phyloP scores from a whole-genome alignment of 2,888 invertebrate genomes.

The Anarsia innoxiella region DNA sequence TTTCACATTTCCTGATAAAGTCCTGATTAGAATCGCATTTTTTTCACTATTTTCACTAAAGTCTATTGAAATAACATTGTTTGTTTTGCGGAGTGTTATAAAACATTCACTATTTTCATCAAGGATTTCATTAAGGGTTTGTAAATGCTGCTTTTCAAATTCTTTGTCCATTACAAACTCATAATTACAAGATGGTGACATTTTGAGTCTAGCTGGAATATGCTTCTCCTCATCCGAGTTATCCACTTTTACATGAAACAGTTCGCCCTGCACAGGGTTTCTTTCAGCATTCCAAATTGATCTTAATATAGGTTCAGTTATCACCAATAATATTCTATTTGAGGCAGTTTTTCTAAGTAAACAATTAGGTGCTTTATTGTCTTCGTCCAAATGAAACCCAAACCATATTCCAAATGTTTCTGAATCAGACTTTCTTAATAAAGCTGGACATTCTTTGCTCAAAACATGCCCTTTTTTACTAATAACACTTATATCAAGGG shows the following conservation, averaged over 20 bases:
- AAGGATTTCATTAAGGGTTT: slow-evolving; percentile 27
- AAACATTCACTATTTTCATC: slow-evolving; percentile 25
- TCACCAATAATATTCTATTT: slow-evolving; percentile 24
- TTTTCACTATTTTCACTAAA: slow-evolving; percentile 24
- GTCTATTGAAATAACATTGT: slow-evolving; percentile 34
- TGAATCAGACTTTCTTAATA: slow-evolving; percentile 23
- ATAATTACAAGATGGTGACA: slow-evolving; percentile 40
- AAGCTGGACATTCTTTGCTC: slow-evolving; percentile 23
- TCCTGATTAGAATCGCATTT: slow-evolving; percentile 38
- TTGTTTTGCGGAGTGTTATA: slow-evolving; percentile 31
- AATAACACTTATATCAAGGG: slow-evolving; percentile 23
- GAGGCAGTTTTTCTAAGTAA: slow-evolving; percentile 27
- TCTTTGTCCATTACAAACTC: slow-evolving; percentile 48
- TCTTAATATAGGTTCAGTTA: slow-evolving; percentile 18
- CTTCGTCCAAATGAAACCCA: slow-evolving; percentile 7
- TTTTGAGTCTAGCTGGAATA: slow-evolving; percentile 33
- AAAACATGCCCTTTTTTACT: slow-evolving; percentile 18
- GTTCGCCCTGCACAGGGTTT: slow-evolving; percentile 6
- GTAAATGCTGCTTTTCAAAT: slow-evolving; percentile 36
- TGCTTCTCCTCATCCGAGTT: slow-evolving; percentile 19
- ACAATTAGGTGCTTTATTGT: slow-evolving; percentile 22
- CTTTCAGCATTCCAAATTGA: background rate
- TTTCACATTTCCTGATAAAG: slow-evolving; percentile 40
- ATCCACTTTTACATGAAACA: slow-evolving; percentile 31
- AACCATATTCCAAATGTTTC: slow-evolving; percentile 23